Evolutionary conservation across 2,113 vertebrate genomes (phyloP), one percentile per base, ranked within the genome.

Genomic region (Oceanites oceanicus): DNA sequence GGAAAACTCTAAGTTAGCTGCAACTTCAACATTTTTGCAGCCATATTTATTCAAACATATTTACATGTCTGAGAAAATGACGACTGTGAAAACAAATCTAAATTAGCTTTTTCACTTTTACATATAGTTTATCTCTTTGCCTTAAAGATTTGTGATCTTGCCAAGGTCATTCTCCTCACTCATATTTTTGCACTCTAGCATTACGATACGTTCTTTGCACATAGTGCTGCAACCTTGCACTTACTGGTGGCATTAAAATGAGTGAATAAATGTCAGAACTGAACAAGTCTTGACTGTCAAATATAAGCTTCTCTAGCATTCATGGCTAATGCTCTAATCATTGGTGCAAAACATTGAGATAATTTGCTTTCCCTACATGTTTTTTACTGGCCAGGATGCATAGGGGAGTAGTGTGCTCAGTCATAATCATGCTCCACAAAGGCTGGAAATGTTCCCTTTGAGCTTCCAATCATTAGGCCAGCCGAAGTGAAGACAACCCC

Each of bases 401-500:
- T 96, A 86, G 94, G 94, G 93, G 93, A 98, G 95, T 58, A 85
- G 81, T 79, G 94, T 77, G 61, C 94, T 97, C 88, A 82, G 96
- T 97, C 96, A 97, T 98, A 97, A 98, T 97, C 96, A 97, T 92
- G 94, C 96, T 97, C 94, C 94, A 95, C 96, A 97, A 98, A 97
- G 94, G 95, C 96, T 97, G 97, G 95, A 98, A 98, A 97, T 98
- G 97, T 98, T 98, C 95, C 97, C 97, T 98, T 97, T 98, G 97
- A 98, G 98, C 96, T 98, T 96, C 96, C 97, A 98, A 95, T 98
- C 98, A 97, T 98, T 98, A 98, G 97, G 92, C 96, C 92, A 97
- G 96, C 95, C 82, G 78, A 98, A 98, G 96, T 96, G 98, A 98
- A 98, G 98, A 98, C 98, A 98, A 98, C 97, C 97, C 98, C 98